phyloP scores from a whole-genome alignment of 2,888 invertebrate species.

The Dermolepida albohirtum region DNA sequence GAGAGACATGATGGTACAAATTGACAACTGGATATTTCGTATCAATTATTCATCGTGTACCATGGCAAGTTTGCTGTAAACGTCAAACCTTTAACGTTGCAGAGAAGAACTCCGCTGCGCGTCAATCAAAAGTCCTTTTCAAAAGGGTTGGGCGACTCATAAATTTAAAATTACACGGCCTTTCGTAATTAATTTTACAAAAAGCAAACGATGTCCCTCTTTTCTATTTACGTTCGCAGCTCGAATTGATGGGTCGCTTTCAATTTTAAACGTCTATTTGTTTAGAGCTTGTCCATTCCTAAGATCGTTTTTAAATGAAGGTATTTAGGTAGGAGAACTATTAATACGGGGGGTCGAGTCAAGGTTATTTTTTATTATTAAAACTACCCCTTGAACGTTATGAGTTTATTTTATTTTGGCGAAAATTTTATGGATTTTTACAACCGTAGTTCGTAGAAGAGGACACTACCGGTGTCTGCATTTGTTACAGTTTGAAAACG shows the following conservation, averaged over 20 bases:
- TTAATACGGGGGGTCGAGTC: not conserved
- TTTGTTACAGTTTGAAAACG: not conserved
- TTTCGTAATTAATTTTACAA: conserved; percentile 14
- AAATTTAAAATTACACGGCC: not conserved
- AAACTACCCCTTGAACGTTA: not conserved
- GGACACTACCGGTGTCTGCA: not conserved
- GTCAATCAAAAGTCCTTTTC: conserved; percentile 17
- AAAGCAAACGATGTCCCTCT: not conserved
- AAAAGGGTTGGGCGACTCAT: conserved; percentile 1
- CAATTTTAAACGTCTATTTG: too few relatives aligned
- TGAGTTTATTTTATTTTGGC: conserved; percentile 3
- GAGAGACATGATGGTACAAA: conserved; percentile 58
- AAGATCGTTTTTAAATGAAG: not conserved
- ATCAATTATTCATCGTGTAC: conserved; percentile 56
- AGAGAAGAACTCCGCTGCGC: conserved; percentile 6
- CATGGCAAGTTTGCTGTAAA: conserved; percentile 43
- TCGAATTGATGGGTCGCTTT: not conserved
- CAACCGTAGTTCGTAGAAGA: conserved; percentile 1
- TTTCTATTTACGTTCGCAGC: not conserved
- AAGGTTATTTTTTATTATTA: conserved; percentile 8
- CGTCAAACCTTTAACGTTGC: conserved; percentile 31
- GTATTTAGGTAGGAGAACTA: not conserved
- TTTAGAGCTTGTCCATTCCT: too few relatives aligned
- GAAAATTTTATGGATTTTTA: conserved; percentile 11
- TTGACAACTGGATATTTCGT: conserved; percentile 59